Base-by-base conservation (phyloP, 2,113 vertebrate genomes). In the Sinocyclocheilus maitianheensis region DNA sequence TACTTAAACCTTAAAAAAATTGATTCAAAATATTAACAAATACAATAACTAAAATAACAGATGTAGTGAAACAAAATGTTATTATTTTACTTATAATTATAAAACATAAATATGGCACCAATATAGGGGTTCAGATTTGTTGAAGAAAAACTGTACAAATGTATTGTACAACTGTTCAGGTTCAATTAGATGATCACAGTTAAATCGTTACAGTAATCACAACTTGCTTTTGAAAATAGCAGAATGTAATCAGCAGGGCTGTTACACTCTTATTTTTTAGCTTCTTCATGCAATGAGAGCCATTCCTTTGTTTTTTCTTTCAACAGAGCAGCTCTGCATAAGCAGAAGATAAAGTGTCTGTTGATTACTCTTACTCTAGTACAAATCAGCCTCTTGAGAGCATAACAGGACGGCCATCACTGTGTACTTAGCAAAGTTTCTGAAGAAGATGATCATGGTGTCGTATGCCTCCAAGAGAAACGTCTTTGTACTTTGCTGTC, bases 351-450 rank as follows among this genome's bases (percentile, higher is more conserved):
- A n/a, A 62, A 88, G 24, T 77, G 43, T 53, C 26, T 55, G 53
- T 67, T 55, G 86, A 84, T 87, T 63, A 65, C 37, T 79, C 34
- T 81, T 78, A 69, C 81, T 85, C 65, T 26, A 81, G 40, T 24
- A 84, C 37, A 74, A 82, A 86, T 55, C 26, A 34, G 4, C 26
- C 48, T 55, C 48, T 34, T 55, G 76, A 55, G 48, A 75, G 40
- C 1, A n/a, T 13, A 40, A 46, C 22, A 40, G 11, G 40, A 75
- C 24, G 14, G 24, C 24, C n/a, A 55, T 55, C 46, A 34, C 24
- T 9, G 46, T 7, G 12, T 10, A 26, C 48, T 48, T 20, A 12
- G 34, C 12, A 12, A 12, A 18, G 24, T 18, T 55, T 18, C 48
- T 20, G 26, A 11, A 55, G 24, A 55, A 53, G n/a, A 30, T 10